Evolutionary conservation across 2,888 invertebrate genomes (phyloP).

Genomic region (Stenchaetothrips biformis): DNA sequence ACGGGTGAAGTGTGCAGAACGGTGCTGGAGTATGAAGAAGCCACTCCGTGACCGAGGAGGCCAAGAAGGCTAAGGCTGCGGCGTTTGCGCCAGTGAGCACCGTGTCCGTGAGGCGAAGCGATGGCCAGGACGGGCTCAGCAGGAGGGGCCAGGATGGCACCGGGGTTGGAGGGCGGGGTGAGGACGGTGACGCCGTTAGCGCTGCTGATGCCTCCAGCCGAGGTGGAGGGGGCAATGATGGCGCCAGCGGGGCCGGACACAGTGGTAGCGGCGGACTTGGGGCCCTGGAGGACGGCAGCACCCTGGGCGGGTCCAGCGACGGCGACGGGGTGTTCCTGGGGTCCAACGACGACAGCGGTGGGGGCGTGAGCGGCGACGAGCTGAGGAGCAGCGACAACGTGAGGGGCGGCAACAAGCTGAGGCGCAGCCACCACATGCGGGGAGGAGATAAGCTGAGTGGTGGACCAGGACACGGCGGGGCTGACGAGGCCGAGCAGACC

Average conservation of each 20-base stretch:
- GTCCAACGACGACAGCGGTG: background rate
- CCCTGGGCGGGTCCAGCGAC: background rate
- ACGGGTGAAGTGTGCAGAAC: background rate
- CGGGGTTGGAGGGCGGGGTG: slow-evolving; percentile 4
- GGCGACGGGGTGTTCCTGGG: background rate
- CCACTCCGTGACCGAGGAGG: background rate
- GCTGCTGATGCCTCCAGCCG: background rate
- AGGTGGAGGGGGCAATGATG: background rate
- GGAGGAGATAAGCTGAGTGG: background rate
- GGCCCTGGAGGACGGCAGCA: background rate
- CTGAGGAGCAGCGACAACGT: background rate
- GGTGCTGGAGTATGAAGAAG: background rate
- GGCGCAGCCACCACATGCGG: background rate
- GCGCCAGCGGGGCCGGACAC: background rate
- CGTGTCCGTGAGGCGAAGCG: background rate
- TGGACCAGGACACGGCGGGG: background rate
- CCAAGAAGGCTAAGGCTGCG: background rate
- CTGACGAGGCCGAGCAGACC: background rate
- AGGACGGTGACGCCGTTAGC: background rate
- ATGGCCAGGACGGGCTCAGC: background rate
- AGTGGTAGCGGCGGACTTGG: background rate
- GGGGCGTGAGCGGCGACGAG: background rate
- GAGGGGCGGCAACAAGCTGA: background rate
- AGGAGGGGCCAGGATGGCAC: background rate
- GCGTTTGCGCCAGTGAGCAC: background rate